Evolutionary conservation across 2,113 vertebrate genomes (phyloP), one percentile per base, ranked within the genome.

Genomic region (Talpa occidentalis): DNA sequence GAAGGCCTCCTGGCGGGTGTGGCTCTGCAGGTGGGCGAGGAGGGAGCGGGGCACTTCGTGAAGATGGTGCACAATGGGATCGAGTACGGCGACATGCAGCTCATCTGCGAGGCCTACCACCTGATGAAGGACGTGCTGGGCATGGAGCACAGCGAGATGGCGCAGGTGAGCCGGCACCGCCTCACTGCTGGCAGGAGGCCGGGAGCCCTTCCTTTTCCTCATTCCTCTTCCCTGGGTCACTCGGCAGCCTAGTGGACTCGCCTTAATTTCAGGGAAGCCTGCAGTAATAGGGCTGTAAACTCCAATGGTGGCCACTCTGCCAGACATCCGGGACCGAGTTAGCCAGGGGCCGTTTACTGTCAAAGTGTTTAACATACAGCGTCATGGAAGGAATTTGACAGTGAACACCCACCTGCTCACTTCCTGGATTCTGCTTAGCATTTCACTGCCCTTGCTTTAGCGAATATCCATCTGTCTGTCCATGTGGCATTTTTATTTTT

Each of bases 1-100:
- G 95, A 98, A 0, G 12, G 35, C 21, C 5, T 15, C 77, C 56
- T 40, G 85, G 22, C 21, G 80, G 2, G 37, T 88, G 19, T 92
- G 70, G 40, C 16, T 62, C 22, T 21, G 32, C 97, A 99, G 99
- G 99, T 99, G 28, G 99, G 99, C 35, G 99, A 99, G 0, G 99
- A 99, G 94, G 99, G 99, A 0, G 98, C 99, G 0, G 99, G 99
- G 0, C 99, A 99, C 97, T 99, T 99, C 74, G 99, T 99, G 94
- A 99, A 99, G 98, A 99, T 99, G 99, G 99, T 99, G 69, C 99
- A 99, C 96, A 99, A 99, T 0, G 99, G 99, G n/a, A 99, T 99
- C 0, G 99, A 99, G 95, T 99, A 99, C 0, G 99, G 99, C 0
- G 99, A 99, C 98, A 99, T 99, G 99, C 99, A 99, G 98, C 98